phyloP scores from a whole-genome alignment of 2,797 vertebrate species.

The Melanotaenia maccullochi region DNA sequence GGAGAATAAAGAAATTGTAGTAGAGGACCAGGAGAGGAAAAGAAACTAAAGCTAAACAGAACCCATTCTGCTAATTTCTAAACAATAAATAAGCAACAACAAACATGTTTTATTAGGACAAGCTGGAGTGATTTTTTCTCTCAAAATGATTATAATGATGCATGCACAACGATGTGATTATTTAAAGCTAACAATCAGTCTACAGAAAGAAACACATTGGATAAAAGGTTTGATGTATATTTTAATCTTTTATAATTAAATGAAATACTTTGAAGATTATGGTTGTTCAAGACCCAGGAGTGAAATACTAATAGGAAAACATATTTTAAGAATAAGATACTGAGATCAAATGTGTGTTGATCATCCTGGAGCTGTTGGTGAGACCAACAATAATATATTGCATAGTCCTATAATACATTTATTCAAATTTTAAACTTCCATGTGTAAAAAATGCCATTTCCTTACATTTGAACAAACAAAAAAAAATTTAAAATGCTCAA shows the following conservation, averaged over 20 bases:
- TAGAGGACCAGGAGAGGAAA: constrained; percentile 12
- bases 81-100: neutral
- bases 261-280: too few species aligned
- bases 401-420: neutral
- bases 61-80: neutral
- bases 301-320: too few species aligned
- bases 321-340: too few species aligned
- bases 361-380: neutral
- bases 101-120: neutral
- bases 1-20: constrained; percentile 11
- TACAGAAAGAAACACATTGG: too few species aligned
- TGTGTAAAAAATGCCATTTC: neutral
- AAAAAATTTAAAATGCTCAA: neutral
- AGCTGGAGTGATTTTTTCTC: neutral
- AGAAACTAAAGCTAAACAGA: neutral
- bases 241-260: too few species aligned
- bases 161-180: neutral
- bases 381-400: neutral
- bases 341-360: too few species aligned
- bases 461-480: constrained; percentile 1
- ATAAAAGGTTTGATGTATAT: too few species aligned
- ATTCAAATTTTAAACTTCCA: neutral
- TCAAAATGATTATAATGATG: neutral
- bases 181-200: neutral
- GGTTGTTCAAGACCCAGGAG: too few species aligned